Evolutionary conservation across 2,113 vertebrate genomes (phyloP).

Genomic region (Orycteropus afer): DNA sequence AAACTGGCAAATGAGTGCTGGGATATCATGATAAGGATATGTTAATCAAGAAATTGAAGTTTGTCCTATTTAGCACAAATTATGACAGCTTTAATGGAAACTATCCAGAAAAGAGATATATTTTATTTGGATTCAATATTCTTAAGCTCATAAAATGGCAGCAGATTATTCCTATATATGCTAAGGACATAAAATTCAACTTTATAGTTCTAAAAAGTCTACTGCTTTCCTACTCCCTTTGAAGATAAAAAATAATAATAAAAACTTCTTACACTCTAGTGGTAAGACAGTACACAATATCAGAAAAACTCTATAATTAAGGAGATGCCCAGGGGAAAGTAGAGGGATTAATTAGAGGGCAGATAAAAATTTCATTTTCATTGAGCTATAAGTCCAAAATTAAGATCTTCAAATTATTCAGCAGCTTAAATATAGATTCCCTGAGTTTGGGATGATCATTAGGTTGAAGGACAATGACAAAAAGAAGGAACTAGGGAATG

Average conservation of each 20-base stretch:
- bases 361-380: not conserved
- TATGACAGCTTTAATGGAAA: not conserved
- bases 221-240: not conserved
- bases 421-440: not conserved
- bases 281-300: not conserved
- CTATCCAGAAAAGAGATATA: not conserved
- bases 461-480: not conserved
- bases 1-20: too few species aligned
- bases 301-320: not conserved
- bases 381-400: not conserved
- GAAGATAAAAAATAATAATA: conserved; percentile 13
- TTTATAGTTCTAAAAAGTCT: not conserved
- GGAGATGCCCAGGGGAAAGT: not conserved
- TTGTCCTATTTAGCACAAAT: not conserved
- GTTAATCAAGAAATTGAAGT: not conserved
- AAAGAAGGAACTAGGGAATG: not conserved
- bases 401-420: not conserved
- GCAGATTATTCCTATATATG: not conserved
- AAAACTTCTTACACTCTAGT: not conserved
- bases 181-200: not conserved
- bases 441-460: not conserved
- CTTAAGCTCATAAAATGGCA: not conserved
- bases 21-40: not conserved
- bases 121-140: not conserved
- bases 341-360: not conserved